Evolutionary conservation across 1,140 invertebrate genomes (phyloP).

Genomic region (Galleria mellonella): DNA sequence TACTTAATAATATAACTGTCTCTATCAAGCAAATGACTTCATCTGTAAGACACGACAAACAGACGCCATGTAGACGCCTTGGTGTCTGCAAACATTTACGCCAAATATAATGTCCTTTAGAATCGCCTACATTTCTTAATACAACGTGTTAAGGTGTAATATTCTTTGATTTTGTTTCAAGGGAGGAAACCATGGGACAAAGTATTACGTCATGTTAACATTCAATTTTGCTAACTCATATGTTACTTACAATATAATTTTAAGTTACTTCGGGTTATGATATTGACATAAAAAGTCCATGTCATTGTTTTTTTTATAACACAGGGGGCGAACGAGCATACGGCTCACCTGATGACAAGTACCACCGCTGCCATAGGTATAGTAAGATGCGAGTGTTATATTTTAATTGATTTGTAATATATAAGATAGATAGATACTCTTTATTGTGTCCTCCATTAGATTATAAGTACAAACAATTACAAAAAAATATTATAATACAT

Average conservation of each 20-base stretch:
- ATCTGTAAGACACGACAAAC: constrained; percentile 6
- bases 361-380: too few relatives aligned
- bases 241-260: neutral
- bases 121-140: neutral
- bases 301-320: too few relatives aligned
- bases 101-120: neutral
- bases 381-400: too few relatives aligned
- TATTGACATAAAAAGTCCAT: too few relatives aligned
- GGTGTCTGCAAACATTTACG: constrained; percentile 9
- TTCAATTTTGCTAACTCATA: neutral
- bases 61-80: constrained; percentile 7
- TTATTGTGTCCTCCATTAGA: too few relatives aligned
- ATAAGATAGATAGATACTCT: too few relatives aligned
- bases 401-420: too few relatives aligned
- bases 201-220: constrained; percentile 8
- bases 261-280: too few relatives aligned
- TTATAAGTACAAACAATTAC: too few relatives aligned
- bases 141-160: neutral
- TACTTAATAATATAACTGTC: neutral
- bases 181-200: neutral
- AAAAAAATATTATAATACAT: too few relatives aligned
- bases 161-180: neutral
- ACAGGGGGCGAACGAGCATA: too few relatives aligned
- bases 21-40: constrained; percentile 5
- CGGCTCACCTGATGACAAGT: too few relatives aligned